These are phyloP conservation scores for Dryococelus australis DNA, from an alignment of 2,888 invertebrate species.

Conservation along the genomic window DNA sequence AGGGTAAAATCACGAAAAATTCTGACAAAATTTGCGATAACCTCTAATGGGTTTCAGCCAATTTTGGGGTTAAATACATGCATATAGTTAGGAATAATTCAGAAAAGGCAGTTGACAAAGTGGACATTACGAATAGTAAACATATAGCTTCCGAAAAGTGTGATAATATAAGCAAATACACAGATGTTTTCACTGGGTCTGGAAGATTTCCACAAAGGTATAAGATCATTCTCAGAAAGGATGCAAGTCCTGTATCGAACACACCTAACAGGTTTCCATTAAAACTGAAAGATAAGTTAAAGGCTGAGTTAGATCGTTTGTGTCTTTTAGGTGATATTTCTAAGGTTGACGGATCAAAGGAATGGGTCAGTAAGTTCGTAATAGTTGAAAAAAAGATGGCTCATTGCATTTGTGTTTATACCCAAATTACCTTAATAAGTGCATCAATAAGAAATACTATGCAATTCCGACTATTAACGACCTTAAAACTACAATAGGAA, in stretches of 20 bases:
- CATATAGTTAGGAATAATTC: background rate
- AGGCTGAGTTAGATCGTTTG: background rate
- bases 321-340: background rate
- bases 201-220: background rate
- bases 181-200: background rate
- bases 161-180: background rate
- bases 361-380: background rate
- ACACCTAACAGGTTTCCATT: background rate
- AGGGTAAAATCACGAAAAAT: too few relatives aligned
- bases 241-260: background rate
- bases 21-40: too few relatives aligned
- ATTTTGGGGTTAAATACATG: background rate
- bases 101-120: background rate
- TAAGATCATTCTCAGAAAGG: background rate
- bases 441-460: background rate
- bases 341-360: background rate
- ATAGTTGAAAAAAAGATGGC: background rate
- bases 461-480: background rate
- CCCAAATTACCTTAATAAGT: background rate
- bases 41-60: too few relatives aligned
- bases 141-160: background rate
- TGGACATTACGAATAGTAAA: background rate
- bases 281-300: background rate
- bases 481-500: background rate
- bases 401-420: background rate